A percentile compares a stretch with the other conserved stretches of the same genome.
Conservation (phyloP, 2,113 vertebrate genomes). For the Carollia perspicillata region DNA sequence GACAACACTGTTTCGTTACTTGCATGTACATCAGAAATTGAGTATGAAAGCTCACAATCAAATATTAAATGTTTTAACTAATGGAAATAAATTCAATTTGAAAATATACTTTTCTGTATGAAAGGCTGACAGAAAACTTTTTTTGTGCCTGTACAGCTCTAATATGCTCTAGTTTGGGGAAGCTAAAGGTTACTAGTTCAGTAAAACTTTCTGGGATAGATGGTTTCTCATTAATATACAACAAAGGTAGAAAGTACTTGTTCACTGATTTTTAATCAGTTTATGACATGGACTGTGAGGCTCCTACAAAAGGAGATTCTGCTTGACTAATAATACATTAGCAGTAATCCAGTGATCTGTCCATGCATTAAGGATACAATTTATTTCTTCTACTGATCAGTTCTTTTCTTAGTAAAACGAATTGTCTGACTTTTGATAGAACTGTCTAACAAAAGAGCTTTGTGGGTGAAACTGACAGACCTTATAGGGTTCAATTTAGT, state of each 20-base stretch:
- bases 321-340: slow-evolving; percentile 67
- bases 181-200: slow-evolving; percentile 55
- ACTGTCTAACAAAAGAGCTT: slow-evolving; percentile 59
- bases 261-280: slow-evolving; percentile 75
- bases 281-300: slow-evolving; percentile 63
- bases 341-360: slow-evolving; percentile 65
- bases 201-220: slow-evolving; percentile 46
- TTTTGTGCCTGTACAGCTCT: not conserved
- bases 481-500: slow-evolving; percentile 51
- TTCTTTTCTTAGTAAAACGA: slow-evolving; percentile 62
- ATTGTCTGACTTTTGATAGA: slow-evolving; percentile 68
- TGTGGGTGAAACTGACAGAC: slow-evolving; percentile 61
- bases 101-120: not conserved
- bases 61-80: not conserved
- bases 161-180: slow-evolving; percentile 11
- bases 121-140: not conserved
- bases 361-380: slow-evolving; percentile 60
- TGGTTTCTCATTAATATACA: slow-evolving; percentile 72
- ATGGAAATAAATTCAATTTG: not conserved
- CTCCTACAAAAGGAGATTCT: slow-evolving; percentile 65
- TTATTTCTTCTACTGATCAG: slow-evolving; percentile 64
- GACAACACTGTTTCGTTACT: not conserved
- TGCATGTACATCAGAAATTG: not conserved
- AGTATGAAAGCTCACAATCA: not conserved
- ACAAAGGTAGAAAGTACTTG: slow-evolving; percentile 47